Percentiles rank a stretch among this genome's conserved stretches.
These are phyloP conservation scores for Ptychobarbus kaznakovi DNA, from an alignment of 2,797 vertebrate genomes.

Conservation along the genomic window DNA sequence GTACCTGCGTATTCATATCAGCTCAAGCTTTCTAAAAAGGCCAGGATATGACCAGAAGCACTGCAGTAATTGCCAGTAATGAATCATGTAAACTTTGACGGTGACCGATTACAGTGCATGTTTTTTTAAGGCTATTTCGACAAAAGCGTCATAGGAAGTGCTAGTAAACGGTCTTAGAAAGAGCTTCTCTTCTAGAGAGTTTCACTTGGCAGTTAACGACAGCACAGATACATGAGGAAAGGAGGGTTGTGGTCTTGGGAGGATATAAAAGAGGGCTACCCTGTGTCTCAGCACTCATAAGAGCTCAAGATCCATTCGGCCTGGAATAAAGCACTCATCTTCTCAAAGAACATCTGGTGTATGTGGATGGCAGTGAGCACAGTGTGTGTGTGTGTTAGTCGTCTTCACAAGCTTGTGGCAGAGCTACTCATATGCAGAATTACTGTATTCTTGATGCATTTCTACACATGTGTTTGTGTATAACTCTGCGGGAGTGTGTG, in stretches of 20 bases:
- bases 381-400: constrained; percentile 14
- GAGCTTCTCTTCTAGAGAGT: constrained; percentile 40
- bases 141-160: constrained; percentile 53
- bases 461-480: constrained; percentile 1
- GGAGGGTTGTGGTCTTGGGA: constrained; percentile 26
- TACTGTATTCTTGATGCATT: neutral
- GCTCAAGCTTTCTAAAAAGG: neutral
- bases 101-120: constrained; percentile 43
- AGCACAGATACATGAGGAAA: constrained; percentile 40
- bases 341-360: constrained; percentile 28
- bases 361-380: neutral
- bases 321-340: neutral
- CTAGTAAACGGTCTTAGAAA: constrained; percentile 52
- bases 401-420: neutral
- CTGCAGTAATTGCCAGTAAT: constrained; percentile 34
- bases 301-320: neutral
- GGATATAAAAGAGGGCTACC: constrained; percentile 54
- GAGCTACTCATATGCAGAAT: neutral
- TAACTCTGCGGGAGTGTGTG: neutral
- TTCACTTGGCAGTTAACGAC: constrained; percentile 59
- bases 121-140: constrained; percentile 52
- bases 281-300: constrained; percentile 39
- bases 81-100: constrained; percentile 32
- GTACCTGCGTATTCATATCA: neutral
- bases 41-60: constrained; percentile 39